A percentile compares a stretch with the other conserved stretches of the same genome.
Conservation (phyloP, 2,888 invertebrate species). For the Pasiphila rectangulata region DNA sequence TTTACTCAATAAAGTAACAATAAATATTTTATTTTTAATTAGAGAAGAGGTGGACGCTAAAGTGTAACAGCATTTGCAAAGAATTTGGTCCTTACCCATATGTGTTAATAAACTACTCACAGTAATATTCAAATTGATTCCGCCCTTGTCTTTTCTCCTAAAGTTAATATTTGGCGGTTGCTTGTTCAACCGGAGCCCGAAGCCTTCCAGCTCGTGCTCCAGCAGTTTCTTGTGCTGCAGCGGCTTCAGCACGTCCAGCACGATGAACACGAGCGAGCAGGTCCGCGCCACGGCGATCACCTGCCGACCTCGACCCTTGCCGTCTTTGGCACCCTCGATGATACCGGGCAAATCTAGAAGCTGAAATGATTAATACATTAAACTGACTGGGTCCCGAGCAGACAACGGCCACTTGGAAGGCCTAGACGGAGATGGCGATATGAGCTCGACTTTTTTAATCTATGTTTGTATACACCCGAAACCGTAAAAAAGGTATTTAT, state of each 20-base stretch:
- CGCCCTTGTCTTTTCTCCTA: conserved; percentile 98
- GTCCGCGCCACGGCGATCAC: conserved; percentile 99
- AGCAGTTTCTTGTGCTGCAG: conserved; percentile 96
- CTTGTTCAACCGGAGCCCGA: conserved; percentile 97
- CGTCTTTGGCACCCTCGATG: conserved; percentile 99
- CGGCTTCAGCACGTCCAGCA: conserved; percentile 98
- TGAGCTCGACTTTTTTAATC: no score
- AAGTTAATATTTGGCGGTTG: conserved; percentile 98
- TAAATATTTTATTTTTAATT: no score
- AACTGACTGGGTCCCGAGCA: no score
- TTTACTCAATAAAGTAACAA: no score
- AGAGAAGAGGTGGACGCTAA: no score
- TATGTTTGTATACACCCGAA: no score
- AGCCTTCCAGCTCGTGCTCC: conserved; percentile 99
- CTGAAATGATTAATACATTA: no score
- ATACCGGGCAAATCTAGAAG: conserved; percentile 99
- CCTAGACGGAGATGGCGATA: no score
- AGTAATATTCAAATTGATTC: conserved; percentile 95
- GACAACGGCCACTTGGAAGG: no score
- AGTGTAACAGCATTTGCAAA: no score
- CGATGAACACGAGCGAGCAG: conserved; percentile 98
- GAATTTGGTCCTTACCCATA: no score
- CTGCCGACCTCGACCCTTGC: conserved; percentile 98
- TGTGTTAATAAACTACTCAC: conserved; percentile 78
- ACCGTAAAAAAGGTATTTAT: no score